Base-by-base conservation (phyloP, 2,113 vertebrate genomes). In the Thunnus thynnus region DNA sequence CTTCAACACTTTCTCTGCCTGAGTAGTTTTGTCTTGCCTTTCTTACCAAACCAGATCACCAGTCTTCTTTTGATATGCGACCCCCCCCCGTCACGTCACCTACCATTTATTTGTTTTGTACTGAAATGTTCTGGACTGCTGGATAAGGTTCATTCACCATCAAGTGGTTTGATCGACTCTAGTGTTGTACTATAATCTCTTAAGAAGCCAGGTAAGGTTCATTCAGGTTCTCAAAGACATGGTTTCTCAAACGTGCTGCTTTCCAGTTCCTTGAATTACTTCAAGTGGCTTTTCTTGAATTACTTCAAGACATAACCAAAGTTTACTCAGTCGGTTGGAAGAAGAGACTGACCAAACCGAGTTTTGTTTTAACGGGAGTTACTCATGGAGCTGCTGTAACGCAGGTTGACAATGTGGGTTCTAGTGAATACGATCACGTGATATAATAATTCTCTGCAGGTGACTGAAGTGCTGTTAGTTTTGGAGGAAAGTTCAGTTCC, bases 301-400 rank as follows among this genome's bases (percentile, higher is more conserved):
- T 46, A 72, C 67, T 93, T 87, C 78, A 86, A 87, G 86, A 87
- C 73, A 58, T 87, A 93, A 93, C 93, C 91, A 93, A 94, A 93
- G 91, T 93, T 93, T 91, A 88, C 81, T 88, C 57, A 62, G 85
- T 81, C 77, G 54, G 76, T 86, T 75, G 80, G 76, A 89, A 86
- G 76, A 84, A 85, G 51, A 86, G 80, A 85, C 78, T 77, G 86
- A 92, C 83, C 88, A 89, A 91, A 86, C 78, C 52, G 71, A 62
- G 62, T 72, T 78, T 54, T 67, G 62, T 72, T 76, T 51, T 60
- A 44, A 41, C 48, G 32, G 70, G 52, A 60, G 79, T 70, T 58
- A 20, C 66, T 66, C 58, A 36, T 47, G 63, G 22, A 68, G 72
- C 36, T 16, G 83, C 69, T 78, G 72, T 71, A 69, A 41, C 5